Evolutionary conservation across 2,113 vertebrate genomes (phyloP).

Genomic region (Oenanthe oenanthe): DNA sequence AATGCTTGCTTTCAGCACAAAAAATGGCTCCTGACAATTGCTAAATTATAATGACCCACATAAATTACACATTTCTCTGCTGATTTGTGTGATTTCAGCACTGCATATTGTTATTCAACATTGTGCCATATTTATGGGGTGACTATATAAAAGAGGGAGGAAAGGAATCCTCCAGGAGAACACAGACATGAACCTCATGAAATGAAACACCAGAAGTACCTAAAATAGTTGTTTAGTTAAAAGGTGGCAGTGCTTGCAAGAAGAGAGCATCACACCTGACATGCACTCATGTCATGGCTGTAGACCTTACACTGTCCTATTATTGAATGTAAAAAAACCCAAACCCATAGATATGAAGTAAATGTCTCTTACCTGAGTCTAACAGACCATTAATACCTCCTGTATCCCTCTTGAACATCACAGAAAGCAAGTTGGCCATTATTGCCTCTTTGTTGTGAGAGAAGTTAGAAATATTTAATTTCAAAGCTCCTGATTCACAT

Average conservation of each 20-base stretch:
- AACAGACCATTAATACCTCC: neutral
- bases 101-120: neutral
- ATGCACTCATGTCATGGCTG: neutral
- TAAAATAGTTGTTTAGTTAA: neutral
- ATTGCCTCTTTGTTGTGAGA: neutral
- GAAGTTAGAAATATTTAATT: neutral
- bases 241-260: neutral
- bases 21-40: neutral
- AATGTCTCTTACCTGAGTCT: neutral
- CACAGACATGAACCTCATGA: neutral
- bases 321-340: neutral
- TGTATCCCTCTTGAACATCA: neutral
- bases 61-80: neutral
- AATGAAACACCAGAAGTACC: neutral
- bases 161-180: neutral
- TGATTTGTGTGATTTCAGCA: neutral
- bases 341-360: neutral
- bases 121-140: neutral
- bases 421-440: neutral
- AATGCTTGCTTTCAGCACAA: neutral
- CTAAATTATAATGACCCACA: neutral
- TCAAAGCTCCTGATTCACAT: neutral
- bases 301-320: neutral
- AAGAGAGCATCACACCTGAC: neutral
- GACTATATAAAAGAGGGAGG: neutral